Conservation (phyloP, 37 sponge, comb jelly and placozoan species). For the Beroe forskalii region DNA sequence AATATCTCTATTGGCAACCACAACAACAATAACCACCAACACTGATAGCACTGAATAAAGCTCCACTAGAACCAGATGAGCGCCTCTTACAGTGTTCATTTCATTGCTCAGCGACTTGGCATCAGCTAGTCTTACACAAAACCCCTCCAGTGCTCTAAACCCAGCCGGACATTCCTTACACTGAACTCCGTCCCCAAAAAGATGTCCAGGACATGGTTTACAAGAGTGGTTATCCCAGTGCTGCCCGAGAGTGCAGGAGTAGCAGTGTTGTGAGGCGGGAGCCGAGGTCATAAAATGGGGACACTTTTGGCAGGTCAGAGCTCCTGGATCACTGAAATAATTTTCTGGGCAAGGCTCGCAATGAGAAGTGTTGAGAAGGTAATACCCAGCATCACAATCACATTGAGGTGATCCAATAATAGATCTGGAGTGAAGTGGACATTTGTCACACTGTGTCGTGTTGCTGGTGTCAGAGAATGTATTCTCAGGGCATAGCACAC, state of each 20-base stretch:
- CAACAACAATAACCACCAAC: too few species aligned
- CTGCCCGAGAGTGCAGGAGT: neutral
- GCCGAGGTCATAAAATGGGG: neutral
- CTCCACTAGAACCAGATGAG: too few species aligned
- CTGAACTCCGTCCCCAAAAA: neutral
- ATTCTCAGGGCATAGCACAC: neutral
- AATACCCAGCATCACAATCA: neutral
- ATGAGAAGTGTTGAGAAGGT: neutral
- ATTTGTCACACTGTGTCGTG: neutral
- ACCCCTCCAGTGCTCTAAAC: neutral
- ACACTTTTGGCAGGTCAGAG: neutral
- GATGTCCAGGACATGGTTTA: neutral
- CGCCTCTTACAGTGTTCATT: too few species aligned
- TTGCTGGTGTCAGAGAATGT: neutral
- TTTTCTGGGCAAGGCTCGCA: neutral
- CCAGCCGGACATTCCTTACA: neutral
- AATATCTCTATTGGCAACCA: too few species aligned
- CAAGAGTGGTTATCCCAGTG: conserved; percentile 12
- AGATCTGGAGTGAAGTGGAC: neutral
- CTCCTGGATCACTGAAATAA: neutral
- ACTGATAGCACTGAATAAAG: too few species aligned
- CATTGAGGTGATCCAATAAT: neutral
- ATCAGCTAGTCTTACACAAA: too few species aligned
- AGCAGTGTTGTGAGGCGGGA: neutral
- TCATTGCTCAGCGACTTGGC: too few species aligned